phyloP scores from a whole-genome alignment of 2,113 vertebrate genomes.

The Leuciscus idus region DNA sequence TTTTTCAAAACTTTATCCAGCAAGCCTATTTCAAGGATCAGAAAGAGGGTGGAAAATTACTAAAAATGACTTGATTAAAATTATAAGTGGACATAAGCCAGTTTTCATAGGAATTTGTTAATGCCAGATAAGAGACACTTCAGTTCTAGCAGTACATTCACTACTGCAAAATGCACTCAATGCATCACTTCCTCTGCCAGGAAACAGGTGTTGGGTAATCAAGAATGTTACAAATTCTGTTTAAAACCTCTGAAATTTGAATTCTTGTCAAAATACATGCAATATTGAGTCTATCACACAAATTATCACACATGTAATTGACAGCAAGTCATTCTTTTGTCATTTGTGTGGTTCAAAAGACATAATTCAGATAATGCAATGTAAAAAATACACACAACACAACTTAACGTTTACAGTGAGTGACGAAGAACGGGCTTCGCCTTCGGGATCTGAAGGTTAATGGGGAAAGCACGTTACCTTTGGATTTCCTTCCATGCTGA shows the following conservation, averaged over 20 bases:
- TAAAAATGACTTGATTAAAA: not conserved
- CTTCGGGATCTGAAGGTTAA: too few relatives aligned
- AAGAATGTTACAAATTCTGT: not conserved
- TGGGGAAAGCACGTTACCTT: constrained; percentile 22
- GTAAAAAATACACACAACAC: not conserved
- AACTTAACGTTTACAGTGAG: not conserved
- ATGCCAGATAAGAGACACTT: not conserved
- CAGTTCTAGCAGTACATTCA: not conserved
- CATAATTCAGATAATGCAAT: not conserved
- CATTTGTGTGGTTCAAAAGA: not conserved
- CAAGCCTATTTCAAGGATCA: not conserved
- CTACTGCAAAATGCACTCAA: not conserved
- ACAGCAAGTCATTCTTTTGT: not conserved
- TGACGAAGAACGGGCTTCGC: not conserved
- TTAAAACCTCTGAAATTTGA: not conserved
- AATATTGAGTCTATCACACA: not conserved
- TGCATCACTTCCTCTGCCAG: constrained; percentile 24
- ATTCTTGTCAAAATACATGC: not conserved
- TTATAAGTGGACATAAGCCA: not conserved
- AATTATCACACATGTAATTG: not conserved
- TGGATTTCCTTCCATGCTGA: constrained; percentile 2
- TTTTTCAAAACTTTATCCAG: not conserved
- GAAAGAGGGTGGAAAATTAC: not conserved
- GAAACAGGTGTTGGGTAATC: constrained; percentile 2
- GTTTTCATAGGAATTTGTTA: not conserved